Evolutionary conservation across 2,888 invertebrate genomes (phyloP), one percentile per base, ranked within the genome.

Genomic region (Tinea pellionella): DNA sequence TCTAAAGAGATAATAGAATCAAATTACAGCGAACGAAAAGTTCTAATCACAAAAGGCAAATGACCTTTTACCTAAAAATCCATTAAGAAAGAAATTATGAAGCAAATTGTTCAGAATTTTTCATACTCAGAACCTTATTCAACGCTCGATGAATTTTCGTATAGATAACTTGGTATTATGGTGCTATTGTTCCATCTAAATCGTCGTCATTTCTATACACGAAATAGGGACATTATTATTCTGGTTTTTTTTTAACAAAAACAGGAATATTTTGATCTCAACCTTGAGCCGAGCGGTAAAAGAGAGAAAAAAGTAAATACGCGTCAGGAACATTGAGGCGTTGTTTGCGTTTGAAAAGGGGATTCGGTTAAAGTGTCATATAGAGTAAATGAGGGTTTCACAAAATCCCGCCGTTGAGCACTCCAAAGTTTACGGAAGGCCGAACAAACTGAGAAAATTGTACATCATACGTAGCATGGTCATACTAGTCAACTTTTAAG

Each of bases 321-420:
- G 68, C 70, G 73, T 72, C 73, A 71, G 67, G 70, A 68, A 71
- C 69, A 74, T 72, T 73, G 69, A 63, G 62, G 63, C 67, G 73
- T 77, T 77, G 78, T 78, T 77, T 75, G 74, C 71, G 74, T 77
- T 76, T 78, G 74, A 78, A 68, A 67, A 77, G 75, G 78, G 78
- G 75, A 73, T 70, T 42, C 60, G 61, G 72, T 77, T 75, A 72
- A 75, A 77, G 76, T 78, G 75, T 76, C 77, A 73, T 77, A 77
- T 63, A 69, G 70, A 72, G 72, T 70, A 74, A 78, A 80, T 78
- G 75, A 74, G 71, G 73, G 69, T 71, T 64, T 68, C 68, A 69
- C 69, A 74, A 76, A 78, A 77, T 76, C 75, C 73, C 74, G 74
- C 72, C 77, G 72, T 73, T 70, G 72, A 69, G 68, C 70, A 70